Evolutionary conservation across 2,797 vertebrate species (phyloP).

Genomic region (Sebastes matsubarae): DNA sequence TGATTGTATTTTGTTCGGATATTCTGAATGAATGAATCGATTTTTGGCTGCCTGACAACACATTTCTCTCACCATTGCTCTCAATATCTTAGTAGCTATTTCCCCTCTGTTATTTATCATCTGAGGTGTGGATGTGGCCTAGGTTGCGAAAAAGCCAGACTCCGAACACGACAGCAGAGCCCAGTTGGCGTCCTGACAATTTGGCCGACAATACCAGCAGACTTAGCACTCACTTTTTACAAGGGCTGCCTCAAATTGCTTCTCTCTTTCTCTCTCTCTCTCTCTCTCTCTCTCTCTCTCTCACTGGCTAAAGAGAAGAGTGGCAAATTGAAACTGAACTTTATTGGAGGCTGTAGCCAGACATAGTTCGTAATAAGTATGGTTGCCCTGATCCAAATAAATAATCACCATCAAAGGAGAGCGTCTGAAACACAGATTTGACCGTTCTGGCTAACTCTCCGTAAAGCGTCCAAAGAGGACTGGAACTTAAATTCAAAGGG

Average conservation of each 20-base stretch:
- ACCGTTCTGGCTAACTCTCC: constrained; percentile 66
- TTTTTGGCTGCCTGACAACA: not conserved
- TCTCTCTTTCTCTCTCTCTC: constrained; percentile 65
- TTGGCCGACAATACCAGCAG: constrained; percentile 80
- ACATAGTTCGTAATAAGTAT: constrained; percentile 64
- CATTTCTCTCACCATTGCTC: not conserved
- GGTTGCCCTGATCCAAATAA: constrained; percentile 75
- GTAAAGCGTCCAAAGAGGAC: constrained; percentile 62
- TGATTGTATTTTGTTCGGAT: not conserved
- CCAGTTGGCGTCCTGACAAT: constrained; percentile 82
- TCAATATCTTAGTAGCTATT: not conserved
- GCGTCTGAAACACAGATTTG: constrained; percentile 69
- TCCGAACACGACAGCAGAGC: constrained; percentile 71
- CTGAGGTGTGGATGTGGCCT: constrained; percentile 40
- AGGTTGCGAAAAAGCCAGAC: constrained; percentile 68
- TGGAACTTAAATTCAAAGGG: constrained; percentile 67
- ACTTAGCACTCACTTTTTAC: constrained; percentile 83
- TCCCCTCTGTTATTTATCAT: constrained; percentile 19
- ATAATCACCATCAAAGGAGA: constrained; percentile 75
- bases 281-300: constrained; percentile 62
- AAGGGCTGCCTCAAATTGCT: constrained; percentile 80
- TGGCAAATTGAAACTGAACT: constrained; percentile 79
- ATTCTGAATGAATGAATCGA: constrained; percentile 10
- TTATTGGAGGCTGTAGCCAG: constrained; percentile 71
- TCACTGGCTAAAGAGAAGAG: constrained; percentile 67